phyloP scores from a whole-genome alignment of 2,113 vertebrate genomes.

The Sprattus sprattus region DNA sequence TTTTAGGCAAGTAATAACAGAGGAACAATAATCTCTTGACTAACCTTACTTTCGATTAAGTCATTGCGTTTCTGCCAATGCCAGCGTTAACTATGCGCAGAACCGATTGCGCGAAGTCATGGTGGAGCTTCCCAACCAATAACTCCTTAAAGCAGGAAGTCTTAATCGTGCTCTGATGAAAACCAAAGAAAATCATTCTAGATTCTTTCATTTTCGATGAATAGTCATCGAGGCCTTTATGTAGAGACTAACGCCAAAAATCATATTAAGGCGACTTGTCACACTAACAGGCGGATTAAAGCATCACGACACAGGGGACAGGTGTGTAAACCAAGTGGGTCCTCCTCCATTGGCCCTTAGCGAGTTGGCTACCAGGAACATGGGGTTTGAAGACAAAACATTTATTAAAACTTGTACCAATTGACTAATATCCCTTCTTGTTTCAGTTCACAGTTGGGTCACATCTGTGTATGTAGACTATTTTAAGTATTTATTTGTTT shows the following conservation, averaged over 20 bases:
- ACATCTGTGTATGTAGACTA: no score
- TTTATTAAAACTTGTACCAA: no score
- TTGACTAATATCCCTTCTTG: no score
- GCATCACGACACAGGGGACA: no score
- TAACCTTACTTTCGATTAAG: slow-evolving; percentile 26
- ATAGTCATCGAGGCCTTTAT: neutral
- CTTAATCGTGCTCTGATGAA: slow-evolving; percentile 35
- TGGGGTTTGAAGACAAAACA: no score
- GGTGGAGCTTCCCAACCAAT: slow-evolving; percentile 11
- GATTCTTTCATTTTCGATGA: neutral
- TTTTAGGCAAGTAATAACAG: neutral
- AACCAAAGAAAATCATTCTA: neutral
- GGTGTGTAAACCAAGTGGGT: no score
- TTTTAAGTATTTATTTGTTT: no score
- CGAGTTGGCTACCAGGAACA: no score
- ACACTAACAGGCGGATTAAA: no score
- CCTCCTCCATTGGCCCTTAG: no score
- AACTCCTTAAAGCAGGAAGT: slow-evolving; percentile 35
- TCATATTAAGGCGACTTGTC: no score
- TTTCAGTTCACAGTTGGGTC: no score
- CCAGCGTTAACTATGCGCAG: slow-evolving; percentile 35
- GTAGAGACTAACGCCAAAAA: neutral
- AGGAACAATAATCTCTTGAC: neutral
- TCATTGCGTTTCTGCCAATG: slow-evolving; percentile 24
- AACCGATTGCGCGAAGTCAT: slow-evolving; percentile 33